These are phyloP conservation scores for Drosophila sordidula DNA, from an alignment of 2,888 invertebrate genomes.

Conservation along the genomic window DNA sequence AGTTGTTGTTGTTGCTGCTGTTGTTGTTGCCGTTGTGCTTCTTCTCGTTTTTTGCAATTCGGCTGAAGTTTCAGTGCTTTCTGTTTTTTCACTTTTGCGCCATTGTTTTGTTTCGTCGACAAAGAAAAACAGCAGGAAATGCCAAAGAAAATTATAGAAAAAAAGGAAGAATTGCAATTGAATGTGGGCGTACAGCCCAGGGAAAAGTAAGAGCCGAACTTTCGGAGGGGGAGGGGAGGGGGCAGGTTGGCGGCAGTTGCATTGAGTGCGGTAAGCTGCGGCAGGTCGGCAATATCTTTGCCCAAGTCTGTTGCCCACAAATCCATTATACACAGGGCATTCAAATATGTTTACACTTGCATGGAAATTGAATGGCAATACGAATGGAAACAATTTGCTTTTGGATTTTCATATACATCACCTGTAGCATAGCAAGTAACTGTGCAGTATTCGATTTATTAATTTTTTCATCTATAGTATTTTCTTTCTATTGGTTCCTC, in stretches of 20 bases:
- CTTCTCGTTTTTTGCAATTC: conserved; percentile 23
- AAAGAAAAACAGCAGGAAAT: conserved; percentile 74
- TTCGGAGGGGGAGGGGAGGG: not conserved
- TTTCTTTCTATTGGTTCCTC: too few relatives aligned
- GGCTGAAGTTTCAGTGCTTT: conserved; percentile 32
- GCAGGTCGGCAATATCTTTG: conserved; percentile 8
- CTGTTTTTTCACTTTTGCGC: conserved; percentile 22
- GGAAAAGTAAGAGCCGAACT: not conserved
- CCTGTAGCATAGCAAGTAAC: not conserved
- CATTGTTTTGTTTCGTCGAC: conserved; percentile 63
- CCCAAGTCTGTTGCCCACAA: not conserved
- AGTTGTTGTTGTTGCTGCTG: conserved; percentile 12
- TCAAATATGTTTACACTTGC: conserved; percentile 8
- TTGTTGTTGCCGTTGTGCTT: conserved; percentile 7
- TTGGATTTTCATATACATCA: too few relatives aligned
- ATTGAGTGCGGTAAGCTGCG: conserved; percentile 13
- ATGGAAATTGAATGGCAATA: conserved; percentile 10
- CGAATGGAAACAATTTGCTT: not conserved
- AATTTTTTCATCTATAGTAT: too few relatives aligned
- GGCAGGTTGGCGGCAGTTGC: not conserved
- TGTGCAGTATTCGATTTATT: too few relatives aligned
- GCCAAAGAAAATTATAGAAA: conserved; percentile 38
- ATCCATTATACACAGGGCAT: conserved; percentile 3
- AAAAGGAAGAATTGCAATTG: conserved; percentile 42
- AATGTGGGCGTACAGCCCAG: conserved; percentile 33